Percentiles rank a stretch among this genome's conserved stretches.
Conservation (phyloP, 2,797 vertebrate species). For the Arnoldichthys spilopterus region DNA sequence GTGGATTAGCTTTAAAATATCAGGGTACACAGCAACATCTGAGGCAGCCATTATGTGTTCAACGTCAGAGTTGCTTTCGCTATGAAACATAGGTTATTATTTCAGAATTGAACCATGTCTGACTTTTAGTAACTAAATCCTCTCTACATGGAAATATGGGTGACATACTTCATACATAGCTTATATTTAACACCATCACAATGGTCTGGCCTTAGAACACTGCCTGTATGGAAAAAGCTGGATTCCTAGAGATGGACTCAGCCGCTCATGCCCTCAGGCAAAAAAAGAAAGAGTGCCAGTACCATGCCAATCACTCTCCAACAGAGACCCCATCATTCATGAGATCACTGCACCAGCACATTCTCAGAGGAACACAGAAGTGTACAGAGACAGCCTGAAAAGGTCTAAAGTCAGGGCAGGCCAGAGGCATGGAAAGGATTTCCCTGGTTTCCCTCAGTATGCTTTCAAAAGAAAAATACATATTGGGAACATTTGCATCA, state of each 20-base stretch:
- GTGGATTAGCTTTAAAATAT: slow-evolving; percentile 14
- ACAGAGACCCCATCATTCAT: slow-evolving; percentile 33
- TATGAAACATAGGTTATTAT: not conserved
- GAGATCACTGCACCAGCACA: not conserved
- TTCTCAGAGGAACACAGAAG: slow-evolving; percentile 18
- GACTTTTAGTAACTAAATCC: not conserved
- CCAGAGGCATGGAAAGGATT: not conserved
- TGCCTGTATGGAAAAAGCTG: not conserved
- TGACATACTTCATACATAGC: not conserved
- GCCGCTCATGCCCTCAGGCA: not conserved
- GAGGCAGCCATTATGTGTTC: not conserved
- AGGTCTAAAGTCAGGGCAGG: not conserved
- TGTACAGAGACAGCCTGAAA: not conserved
- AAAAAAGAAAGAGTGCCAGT: slow-evolving; percentile 4
- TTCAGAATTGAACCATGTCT: not conserved
- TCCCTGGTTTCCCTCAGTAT: slow-evolving; percentile 33
- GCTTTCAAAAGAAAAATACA: slow-evolving; percentile 1
- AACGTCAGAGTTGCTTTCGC: not conserved
- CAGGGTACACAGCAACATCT: not conserved
- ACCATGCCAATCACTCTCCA: slow-evolving; percentile 17
- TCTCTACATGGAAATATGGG: not conserved
- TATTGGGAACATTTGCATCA: not conserved
- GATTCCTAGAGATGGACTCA: not conserved
- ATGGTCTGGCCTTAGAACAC: not conserved
- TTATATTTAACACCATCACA: not conserved